These are phyloP conservation scores for Temnothorax ravouxi DNA, from an alignment of 2,888 invertebrate genomes.

Conservation along the genomic window DNA sequence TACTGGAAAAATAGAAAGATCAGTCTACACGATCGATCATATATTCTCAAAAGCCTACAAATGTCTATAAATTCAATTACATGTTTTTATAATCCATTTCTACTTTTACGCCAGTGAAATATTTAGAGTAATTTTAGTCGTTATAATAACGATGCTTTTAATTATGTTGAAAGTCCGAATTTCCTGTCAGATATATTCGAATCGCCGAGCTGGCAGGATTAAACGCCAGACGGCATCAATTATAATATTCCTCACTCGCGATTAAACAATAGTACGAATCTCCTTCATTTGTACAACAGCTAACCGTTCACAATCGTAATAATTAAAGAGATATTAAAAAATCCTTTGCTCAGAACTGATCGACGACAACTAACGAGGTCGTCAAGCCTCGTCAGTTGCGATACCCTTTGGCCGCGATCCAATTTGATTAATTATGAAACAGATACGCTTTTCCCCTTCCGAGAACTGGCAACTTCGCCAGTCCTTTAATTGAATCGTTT, in stretches of 20 bases:
- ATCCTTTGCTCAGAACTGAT: constrained; percentile 60
- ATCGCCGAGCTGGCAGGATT: not conserved
- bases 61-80: not conserved
- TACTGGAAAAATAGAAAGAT: constrained; percentile 1
- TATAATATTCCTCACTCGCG: not conserved
- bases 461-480: constrained; percentile 61
- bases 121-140: not conserved
- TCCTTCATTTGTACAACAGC: constrained; percentile 14
- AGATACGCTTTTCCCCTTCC: constrained; percentile 69
- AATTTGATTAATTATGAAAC: constrained; percentile 79
- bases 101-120: constrained; percentile 53
- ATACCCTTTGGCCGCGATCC: constrained; percentile 75
- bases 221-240: constrained; percentile 28
- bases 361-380: constrained; percentile 72
- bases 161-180: constrained; percentile 23
- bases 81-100: constrained; percentile 37
- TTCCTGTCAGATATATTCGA: not conserved
- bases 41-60: not conserved
- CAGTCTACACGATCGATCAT: not conserved
- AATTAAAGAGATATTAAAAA: constrained; percentile 64
- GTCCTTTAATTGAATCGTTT: constrained; percentile 73
- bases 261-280: constrained; percentile 24
- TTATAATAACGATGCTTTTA: not conserved
- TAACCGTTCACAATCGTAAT: constrained; percentile 12
- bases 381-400: constrained; percentile 66